These are phyloP conservation scores for Lymantria monacha DNA, from an alignment of 2,888 invertebrate genomes.

Conservation along the genomic window DNA sequence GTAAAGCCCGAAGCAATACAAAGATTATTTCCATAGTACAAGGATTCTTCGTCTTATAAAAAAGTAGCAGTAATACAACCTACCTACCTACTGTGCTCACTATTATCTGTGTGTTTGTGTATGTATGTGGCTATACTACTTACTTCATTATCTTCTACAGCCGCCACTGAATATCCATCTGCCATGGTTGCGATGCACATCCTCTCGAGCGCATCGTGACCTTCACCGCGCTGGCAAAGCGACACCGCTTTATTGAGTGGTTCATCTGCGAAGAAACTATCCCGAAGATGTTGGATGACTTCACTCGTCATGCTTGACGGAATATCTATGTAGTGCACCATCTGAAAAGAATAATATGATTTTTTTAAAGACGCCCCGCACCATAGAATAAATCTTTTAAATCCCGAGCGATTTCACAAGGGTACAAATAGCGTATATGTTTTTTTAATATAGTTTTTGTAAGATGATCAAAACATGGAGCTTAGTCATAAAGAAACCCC, in stretches of 20 bases:
- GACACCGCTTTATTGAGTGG: slow-evolving; percentile 91
- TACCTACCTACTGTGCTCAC: too few species aligned
- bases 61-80: too few species aligned
- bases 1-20: too few species aligned
- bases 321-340: slow-evolving; percentile 60
- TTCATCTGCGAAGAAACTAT: slow-evolving; percentile 91
- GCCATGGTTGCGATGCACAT: slow-evolving; percentile 88
- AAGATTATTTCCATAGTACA: too few species aligned
- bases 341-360: slow-evolving; percentile 15
- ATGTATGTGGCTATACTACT: neutral
- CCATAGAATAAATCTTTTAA: neutral
- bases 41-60: too few species aligned
- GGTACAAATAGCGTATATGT: too few species aligned
- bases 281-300: slow-evolving; percentile 87
- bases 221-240: slow-evolving; percentile 86
- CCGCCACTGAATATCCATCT: slow-evolving; percentile 88
- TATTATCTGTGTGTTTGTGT: too few species aligned
- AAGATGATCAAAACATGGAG: too few species aligned
- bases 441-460: too few species aligned
- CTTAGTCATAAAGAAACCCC: too few species aligned
- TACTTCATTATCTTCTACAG: slow-evolving; percentile 84
- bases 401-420: too few species aligned
- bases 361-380: neutral
- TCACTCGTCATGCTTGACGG: slow-evolving; percentile 73
- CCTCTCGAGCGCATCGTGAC: slow-evolving; percentile 87